These are phyloP conservation scores for Galeruca laticollis DNA, from an alignment of 2,888 invertebrate species.

Conservation along the genomic window DNA sequence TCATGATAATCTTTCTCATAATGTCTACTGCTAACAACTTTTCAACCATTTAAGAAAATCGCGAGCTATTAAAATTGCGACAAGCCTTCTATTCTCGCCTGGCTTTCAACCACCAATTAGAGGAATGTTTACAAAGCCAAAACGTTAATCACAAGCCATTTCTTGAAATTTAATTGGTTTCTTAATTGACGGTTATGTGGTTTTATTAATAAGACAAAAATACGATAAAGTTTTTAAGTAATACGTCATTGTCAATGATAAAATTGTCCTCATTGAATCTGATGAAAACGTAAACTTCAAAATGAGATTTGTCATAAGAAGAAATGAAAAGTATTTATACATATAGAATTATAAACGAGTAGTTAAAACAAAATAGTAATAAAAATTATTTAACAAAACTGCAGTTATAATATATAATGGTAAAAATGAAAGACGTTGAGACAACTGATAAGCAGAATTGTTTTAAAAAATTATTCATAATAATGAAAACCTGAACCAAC, in stretches of 20 bases:
- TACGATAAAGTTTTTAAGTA: background rate
- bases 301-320: no score
- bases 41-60: constrained; percentile 68
- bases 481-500: no score
- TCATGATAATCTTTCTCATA: constrained; percentile 66
- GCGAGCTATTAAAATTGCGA: constrained; percentile 66
- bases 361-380: no score
- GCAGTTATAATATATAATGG: no score
- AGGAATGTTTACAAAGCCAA: constrained; percentile 62
- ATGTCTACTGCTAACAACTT: constrained; percentile 67
- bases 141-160: constrained; percentile 64
- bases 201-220: constrained; percentile 54
- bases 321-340: no score
- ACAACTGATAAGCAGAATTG: no score
- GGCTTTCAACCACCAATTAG: constrained; percentile 57
- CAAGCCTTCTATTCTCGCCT: constrained; percentile 60
- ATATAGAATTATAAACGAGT: no score
- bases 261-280: background rate
- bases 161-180: constrained; percentile 63
- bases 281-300: no score
- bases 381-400: no score
- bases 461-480: no score
- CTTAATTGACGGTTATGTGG: constrained; percentile 64
- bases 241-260: background rate
- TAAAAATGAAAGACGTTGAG: no score